Base-by-base conservation (phyloP, 2,797 vertebrate species). In the Tauraco hartlaubi region DNA sequence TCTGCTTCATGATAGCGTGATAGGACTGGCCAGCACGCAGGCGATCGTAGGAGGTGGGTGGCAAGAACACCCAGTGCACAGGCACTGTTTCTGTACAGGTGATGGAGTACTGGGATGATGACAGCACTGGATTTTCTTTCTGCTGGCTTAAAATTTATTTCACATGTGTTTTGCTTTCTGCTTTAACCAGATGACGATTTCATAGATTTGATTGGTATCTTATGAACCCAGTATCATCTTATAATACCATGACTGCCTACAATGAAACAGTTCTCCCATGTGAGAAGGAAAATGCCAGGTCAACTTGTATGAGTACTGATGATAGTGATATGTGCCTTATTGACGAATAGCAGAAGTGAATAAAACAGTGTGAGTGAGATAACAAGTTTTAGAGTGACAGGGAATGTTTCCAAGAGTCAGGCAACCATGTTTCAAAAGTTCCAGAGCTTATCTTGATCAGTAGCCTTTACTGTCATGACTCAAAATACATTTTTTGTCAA, bases 111-210 rank as follows among this genome's bases (percentile, higher is more conserved):
- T 35, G 44, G 6, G 10, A 77, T 69, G 95, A 88, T 95, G 91
- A 94, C 83, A 95, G 71, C 33, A 5, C 44, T 75, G 64, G 26
- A 55, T 92, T 96, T 85, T 81, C 56, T 76, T 95, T 92, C 71
- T 90, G 41, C 21, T 85, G 51, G 19, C 8, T 90, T 85, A 79
- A 86, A 88, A 85, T 93, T 82, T 88, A 93, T 90, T 90, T 94
- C 74, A 91, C 85, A 94, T 82, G 25, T 92, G 77, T 61, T 96
- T 96, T n/a, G 11, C 55, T 84, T 95, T 94, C 88, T 85, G 46
- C 69, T 82, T 71, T 85, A 88, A 84, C 28, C 56, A 86, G 83
- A 71, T 67, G 62, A 92, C 63, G 67, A 82, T 90, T 90, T 88
- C 37, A 74, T 76, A 88, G 52, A 76, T 87, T 79, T 85, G 55